phyloP scores from a whole-genome alignment of 2,797 vertebrate genomes.

The Malacoctenus gilli region DNA sequence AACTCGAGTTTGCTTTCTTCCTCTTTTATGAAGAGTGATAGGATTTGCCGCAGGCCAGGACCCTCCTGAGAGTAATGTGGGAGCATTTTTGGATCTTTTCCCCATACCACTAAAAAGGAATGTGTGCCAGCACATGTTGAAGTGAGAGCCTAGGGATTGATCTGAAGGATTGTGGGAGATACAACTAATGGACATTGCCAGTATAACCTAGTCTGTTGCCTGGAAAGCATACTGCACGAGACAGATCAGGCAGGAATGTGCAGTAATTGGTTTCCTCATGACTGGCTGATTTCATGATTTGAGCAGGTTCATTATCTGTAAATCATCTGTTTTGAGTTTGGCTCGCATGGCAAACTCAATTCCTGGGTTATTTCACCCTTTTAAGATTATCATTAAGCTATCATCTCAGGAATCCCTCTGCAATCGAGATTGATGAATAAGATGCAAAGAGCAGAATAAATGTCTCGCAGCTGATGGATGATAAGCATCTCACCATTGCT shows the following conservation, averaged over 20 bases:
- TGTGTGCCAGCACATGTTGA: constrained; percentile 28
- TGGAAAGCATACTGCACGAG: constrained; percentile 16
- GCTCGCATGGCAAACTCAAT: neutral
- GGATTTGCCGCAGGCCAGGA: constrained; percentile 21
- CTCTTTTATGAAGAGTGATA: constrained; percentile 19
- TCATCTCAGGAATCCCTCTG: constrained; percentile 4
- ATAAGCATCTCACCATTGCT: no score
- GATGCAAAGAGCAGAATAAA: neutral
- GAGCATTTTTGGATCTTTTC: constrained; percentile 37
- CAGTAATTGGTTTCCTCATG: neutral
- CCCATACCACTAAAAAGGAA: constrained; percentile 18
- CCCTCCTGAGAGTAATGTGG: constrained; percentile 31
- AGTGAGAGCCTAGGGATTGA: constrained; percentile 19
- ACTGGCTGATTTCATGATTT: constrained; percentile 10
- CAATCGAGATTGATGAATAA: constrained; percentile 16
- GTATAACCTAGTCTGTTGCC: constrained; percentile 11
- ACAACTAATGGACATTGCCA: constrained; percentile 11
- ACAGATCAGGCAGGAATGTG: constrained; percentile 3
- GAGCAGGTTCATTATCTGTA: constrained; percentile 6
- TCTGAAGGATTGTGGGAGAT: constrained; percentile 20
- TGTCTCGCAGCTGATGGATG: no score
- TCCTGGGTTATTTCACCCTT: constrained; percentile 29
- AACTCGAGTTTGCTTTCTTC: constrained; percentile 11
- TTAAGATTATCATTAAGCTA: constrained; percentile 5
- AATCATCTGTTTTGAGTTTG: constrained; percentile 7